A percentile compares a stretch with the other conserved stretches of the same genome.
Evolutionary conservation across 2,888 invertebrate genomes (phyloP).

Genomic region (Atherix ibis): DNA sequence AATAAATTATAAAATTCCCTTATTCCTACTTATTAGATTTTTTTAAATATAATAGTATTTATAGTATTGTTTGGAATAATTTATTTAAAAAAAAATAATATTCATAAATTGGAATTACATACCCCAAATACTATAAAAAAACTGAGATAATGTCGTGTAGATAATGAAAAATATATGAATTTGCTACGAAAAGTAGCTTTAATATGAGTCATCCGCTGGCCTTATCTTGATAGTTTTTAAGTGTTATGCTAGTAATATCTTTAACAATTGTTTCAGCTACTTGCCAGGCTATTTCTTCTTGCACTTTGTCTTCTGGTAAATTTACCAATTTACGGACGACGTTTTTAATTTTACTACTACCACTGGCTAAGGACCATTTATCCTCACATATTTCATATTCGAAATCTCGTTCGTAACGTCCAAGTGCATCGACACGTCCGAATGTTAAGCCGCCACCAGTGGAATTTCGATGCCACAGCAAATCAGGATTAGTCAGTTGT

Average conservation of each 20-base stretch:
- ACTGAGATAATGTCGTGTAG: too few relatives aligned
- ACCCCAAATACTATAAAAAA: too few relatives aligned
- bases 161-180: too few relatives aligned
- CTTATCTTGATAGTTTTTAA: conserved; percentile 28
- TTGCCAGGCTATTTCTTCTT: conserved; percentile 95
- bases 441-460: conserved; percentile 53
- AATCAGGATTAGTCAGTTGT: conserved; percentile 73
- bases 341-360: conserved; percentile 30
- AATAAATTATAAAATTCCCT: too few relatives aligned
- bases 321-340: conserved; percentile 69
- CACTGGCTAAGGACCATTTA: conserved; percentile 23
- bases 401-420: conserved; percentile 83
- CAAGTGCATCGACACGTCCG: conserved; percentile 73
- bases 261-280: conserved; percentile 94
- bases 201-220: not conserved
- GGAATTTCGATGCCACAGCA: conserved; percentile 67
- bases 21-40: too few relatives aligned
- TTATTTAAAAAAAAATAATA: too few relatives aligned
- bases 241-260: conserved; percentile 80
- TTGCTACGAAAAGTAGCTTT: too few relatives aligned
- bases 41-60: too few relatives aligned
- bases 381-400: conserved; percentile 50
- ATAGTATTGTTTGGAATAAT: too few relatives aligned
- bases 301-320: conserved; percentile 69
- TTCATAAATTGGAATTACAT: too few relatives aligned